Base-by-base conservation (phyloP, 2,113 vertebrate genomes). In the Loxodonta africana region DNA sequence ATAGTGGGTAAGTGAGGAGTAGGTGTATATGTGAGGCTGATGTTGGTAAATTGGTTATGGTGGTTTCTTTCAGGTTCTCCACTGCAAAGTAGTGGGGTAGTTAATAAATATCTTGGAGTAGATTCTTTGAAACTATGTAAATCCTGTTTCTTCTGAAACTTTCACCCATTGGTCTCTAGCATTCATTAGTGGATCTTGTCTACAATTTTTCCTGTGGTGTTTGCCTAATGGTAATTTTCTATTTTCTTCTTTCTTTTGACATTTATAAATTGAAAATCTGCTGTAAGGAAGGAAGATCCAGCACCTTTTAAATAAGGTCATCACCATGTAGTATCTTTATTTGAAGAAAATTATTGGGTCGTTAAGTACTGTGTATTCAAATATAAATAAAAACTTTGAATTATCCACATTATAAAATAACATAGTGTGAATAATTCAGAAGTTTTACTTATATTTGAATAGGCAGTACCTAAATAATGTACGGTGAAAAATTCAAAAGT, bases 391-490 rank as follows among this genome's bases (percentile, higher is more conserved):
- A 92, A 92, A 76, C 67, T 88, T 57, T 6, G 4, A 88, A 69
- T 83, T 88, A 67, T 60, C 83, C 82, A 95, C 4, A 62, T 10
- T 69, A 67, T 10, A 91, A 62, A 60, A 23, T 62, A 62, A 62
- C 7, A 7, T 20, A 44, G 18, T 57, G 3, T 91, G 80, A 87
- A 65, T 65, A 95, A 82, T 65, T 81, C 4, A 7, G n/a, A 86
- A 81, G 82, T 91, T 91, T 73, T 91, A 87, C 44, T 87, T 95
- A n/a, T 18, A 71, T 51, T 83, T 95, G 11, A 86, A 81, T 73
- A 94, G 33, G 33, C 18, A 73, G 41, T 44, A 33, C 33, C 78
- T 62, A 62, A 62, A 62, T 62, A 23, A 62, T 62, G 17, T 20
- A 44, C 71, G 65, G 18, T 95, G 80, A 87, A 57, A 53, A 95